Conservation (phyloP, 2,888 invertebrate genomes). For the Linnaemya vulpina region DNA sequence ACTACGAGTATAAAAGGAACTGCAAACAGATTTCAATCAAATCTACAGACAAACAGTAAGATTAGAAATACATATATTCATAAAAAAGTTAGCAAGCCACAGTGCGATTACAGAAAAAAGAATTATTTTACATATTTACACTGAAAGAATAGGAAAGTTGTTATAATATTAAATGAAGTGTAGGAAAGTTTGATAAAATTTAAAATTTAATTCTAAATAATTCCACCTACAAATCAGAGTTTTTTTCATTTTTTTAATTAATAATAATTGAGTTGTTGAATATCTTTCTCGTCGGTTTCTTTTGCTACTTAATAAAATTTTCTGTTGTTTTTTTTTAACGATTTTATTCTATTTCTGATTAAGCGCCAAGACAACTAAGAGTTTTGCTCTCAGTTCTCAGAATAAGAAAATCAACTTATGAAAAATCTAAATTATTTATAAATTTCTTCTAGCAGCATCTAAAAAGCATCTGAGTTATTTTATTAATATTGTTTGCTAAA, state of each 20-base stretch:
- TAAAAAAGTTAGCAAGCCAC: constrained; percentile 66
- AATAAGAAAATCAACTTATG: constrained; percentile 2
- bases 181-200: constrained; percentile 39
- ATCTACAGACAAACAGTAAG: constrained; percentile 14
- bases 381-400: background rate
- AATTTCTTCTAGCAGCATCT: constrained; percentile 17
- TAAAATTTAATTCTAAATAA: constrained; percentile 19
- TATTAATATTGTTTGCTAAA: constrained; percentile 1
- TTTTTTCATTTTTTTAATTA: constrained; percentile 40
- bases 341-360: constrained; percentile 38
- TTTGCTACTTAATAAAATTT: constrained; percentile 25
- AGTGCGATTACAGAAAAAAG: constrained; percentile 62
- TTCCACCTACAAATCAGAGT: constrained; percentile 59
- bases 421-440: constrained; percentile 22
- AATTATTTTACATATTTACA: constrained; percentile 52
- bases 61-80: background rate
- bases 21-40: constrained; percentile 36
- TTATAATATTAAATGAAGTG: constrained; percentile 33
- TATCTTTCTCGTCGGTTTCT: constrained; percentile 41
- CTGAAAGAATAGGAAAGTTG: constrained; percentile 14
- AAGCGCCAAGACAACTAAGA: constrained; percentile 20
- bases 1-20: constrained; percentile 4
- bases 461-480: constrained; percentile 15
- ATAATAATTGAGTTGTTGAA: constrained; percentile 18
- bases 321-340: background rate